These are phyloP conservation scores for Drosophila nebulosa DNA, from an alignment of 1,140 invertebrate species.

Conservation along the genomic window DNA sequence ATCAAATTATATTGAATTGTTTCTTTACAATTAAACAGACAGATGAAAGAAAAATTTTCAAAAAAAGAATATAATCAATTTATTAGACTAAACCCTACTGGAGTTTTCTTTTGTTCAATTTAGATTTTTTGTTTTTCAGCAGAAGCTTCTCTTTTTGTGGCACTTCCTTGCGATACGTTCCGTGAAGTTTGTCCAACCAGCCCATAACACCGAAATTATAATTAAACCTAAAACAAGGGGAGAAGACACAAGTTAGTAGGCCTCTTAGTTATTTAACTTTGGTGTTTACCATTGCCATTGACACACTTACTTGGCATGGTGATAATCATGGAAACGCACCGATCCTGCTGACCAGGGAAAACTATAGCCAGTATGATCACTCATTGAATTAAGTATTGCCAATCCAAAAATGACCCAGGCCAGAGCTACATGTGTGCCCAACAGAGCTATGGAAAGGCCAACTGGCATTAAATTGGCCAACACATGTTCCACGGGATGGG, in stretches of 20 bases:
- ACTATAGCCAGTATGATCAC: slow-evolving; percentile 93
- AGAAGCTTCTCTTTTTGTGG: neutral
- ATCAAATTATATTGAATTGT: no score
- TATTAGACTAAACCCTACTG: neutral
- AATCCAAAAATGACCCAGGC: slow-evolving; percentile 90
- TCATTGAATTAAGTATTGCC: slow-evolving; percentile 89
- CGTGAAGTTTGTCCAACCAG: slow-evolving; percentile 91
- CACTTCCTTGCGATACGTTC: slow-evolving; percentile 82
- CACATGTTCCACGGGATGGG: slow-evolving; percentile 92
- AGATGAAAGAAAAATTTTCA: no score
- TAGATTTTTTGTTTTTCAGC: slow-evolving; percentile 3
- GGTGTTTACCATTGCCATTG: no score
- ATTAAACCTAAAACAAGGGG: slow-evolving; percentile 85
- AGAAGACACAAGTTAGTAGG: slow-evolving; percentile 1
- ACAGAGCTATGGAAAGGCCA: slow-evolving; percentile 87
- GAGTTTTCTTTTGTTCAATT: slow-evolving; percentile 10
- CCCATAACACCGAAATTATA: slow-evolving; percentile 93
- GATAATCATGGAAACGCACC: slow-evolving; percentile 94
- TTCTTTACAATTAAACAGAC: neutral
- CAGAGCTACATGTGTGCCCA: slow-evolving; percentile 89
- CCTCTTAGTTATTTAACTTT: no score
- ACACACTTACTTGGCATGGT: slow-evolving; percentile 89
- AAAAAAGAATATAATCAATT: neutral
- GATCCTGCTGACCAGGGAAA: slow-evolving; percentile 90
- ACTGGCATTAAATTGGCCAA: slow-evolving; percentile 91